Evolutionary conservation across 2,888 invertebrate genomes (phyloP), one percentile per base, ranked within the genome.

Genomic region (Epinotia ramella): DNA sequence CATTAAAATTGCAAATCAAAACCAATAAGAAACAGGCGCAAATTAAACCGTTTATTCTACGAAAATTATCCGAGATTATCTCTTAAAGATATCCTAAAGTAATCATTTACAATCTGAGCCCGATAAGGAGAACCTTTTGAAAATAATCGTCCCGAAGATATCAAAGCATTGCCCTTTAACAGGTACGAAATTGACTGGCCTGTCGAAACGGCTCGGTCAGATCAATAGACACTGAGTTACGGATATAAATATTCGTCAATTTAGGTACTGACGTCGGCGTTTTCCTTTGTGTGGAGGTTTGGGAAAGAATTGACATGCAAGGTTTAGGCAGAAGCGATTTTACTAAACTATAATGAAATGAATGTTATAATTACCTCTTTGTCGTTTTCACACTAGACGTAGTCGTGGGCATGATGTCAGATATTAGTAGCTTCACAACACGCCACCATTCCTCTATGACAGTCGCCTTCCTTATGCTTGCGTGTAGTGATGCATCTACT

Each of bases 231-330:
- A 84, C 82, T 84, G 88, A 87, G 70, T 90, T 89, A 88, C 86
- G 87, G 86, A 87, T 87, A 88, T 89, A 89, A 90, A 90, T 90
- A 90, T 89, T 88, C 89, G 88, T 90, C 89, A 89, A 89, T 89
- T 86, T 84, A 65, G 49, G 65, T 49, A 83, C 84, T 87, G 88
- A 85, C 87, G 87, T 85, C 79, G 83, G 85, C 82, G 81, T 82
- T 86, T 87, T 84, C 89, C 89, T 91, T 91, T 89, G 79, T 78
- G 65, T 85, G 81, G 80, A 81, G 85, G 83, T 84, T 83, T 78
- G 76, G 81, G 79, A 80, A 78, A 80, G 80, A 83, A 84, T 82
- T 80, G 79, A 78, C 73, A 82, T 79, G 2, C 77, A 86, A 84
- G 79, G 77, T 44, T 76, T 18, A 77, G 72, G 81, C 72, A 73